These are phyloP conservation scores for Mobula birostris DNA, from an alignment of 2,113 vertebrate species.

Conservation along the genomic window DNA sequence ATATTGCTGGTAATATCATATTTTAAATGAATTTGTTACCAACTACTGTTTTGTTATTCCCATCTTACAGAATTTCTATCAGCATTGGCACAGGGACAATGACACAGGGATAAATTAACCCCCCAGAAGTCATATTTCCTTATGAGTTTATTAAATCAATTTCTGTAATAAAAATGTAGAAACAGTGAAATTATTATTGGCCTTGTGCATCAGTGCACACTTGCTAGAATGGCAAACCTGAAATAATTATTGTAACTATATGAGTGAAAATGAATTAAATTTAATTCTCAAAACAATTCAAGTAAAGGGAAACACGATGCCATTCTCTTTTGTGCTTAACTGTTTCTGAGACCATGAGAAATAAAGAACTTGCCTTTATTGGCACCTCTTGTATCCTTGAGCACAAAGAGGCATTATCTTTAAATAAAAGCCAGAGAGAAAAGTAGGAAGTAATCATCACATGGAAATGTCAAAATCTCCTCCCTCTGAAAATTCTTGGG, in stretches of 20 bases:
- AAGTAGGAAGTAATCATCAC: background rate
- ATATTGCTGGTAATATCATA: background rate
- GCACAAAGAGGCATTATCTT: background rate
- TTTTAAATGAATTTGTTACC: slow-evolving; percentile 18
- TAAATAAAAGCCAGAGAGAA: background rate
- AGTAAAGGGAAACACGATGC: background rate
- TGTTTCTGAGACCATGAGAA: background rate
- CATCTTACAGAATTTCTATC: slow-evolving; percentile 33
- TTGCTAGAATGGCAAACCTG: slow-evolving; percentile 16
- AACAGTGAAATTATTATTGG: slow-evolving; percentile 36
- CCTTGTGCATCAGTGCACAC: slow-evolving; percentile 17
- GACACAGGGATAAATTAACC: slow-evolving; percentile 25
- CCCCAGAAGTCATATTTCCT: slow-evolving; percentile 8
- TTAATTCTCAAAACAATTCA: slow-evolving; percentile 30
- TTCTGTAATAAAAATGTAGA: slow-evolving; percentile 37
- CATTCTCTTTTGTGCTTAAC: background rate
- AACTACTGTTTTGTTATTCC: slow-evolving; percentile 29
- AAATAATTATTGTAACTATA: slow-evolving; percentile 35
- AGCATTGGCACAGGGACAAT: slow-evolving; percentile 6
- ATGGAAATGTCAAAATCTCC: background rate
- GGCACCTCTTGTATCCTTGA: background rate
- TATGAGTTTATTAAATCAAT: slow-evolving; percentile 36
- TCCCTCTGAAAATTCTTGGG: background rate
- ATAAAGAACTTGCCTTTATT: background rate
- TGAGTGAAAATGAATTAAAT: slow-evolving; percentile 37